Percentiles rank a stretch among this genome's conserved stretches.
Evolutionary conservation across 2,113 vertebrate species (phyloP).

Genomic region (Brachyistius frenatus): DNA sequence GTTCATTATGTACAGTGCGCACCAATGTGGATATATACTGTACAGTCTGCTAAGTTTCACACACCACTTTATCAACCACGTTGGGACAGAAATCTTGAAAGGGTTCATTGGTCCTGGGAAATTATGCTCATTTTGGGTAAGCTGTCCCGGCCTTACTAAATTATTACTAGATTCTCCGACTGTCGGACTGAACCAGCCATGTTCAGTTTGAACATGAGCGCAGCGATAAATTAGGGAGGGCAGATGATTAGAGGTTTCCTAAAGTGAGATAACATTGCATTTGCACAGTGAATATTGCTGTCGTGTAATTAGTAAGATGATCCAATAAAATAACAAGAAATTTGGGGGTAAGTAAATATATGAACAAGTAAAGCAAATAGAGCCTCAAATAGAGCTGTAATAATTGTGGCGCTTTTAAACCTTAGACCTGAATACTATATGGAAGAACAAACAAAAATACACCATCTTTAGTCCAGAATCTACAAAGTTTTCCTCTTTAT

Average conservation of each 20-base stretch:
- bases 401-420: too few relatives aligned
- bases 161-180: neutral
- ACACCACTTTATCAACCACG: neutral
- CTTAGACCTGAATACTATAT: neutral
- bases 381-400: too few relatives aligned
- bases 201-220: neutral
- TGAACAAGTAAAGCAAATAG: too few relatives aligned
- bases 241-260: slow-evolving; percentile 16
- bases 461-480: neutral
- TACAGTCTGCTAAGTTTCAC: too few relatives aligned
- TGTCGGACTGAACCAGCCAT: neutral
- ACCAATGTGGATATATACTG: too few relatives aligned
- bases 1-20: too few relatives aligned
- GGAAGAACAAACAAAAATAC: neutral
- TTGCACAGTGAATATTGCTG: slow-evolving; percentile 15
- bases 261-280: slow-evolving; percentile 4
- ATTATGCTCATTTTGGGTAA: slow-evolving; percentile 1
- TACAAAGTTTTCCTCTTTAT: slow-evolving; percentile 13
- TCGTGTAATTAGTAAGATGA: neutral
- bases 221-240: slow-evolving; percentile 7
- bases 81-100: neutral
- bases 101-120: slow-evolving; percentile 15
- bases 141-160: slow-evolving; percentile 1
- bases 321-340: neutral
- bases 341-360: too few relatives aligned